Conservation (phyloP, 2,888 invertebrate species). For the Apodemia duryi region DNA sequence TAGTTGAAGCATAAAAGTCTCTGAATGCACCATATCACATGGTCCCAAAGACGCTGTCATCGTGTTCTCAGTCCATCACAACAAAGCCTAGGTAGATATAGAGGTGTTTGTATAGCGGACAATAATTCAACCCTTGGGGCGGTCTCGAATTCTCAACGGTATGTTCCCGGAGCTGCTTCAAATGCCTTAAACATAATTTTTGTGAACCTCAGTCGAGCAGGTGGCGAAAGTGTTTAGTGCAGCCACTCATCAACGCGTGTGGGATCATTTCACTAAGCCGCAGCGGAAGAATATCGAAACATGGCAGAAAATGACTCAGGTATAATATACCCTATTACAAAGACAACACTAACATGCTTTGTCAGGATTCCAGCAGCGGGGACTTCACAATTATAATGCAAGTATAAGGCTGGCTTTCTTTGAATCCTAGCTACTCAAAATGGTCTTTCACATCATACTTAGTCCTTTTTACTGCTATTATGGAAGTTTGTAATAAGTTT, state of each 20-base stretch:
- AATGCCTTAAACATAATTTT: conserved; percentile 62
- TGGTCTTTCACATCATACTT: neutral
- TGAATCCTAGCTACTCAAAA: neutral
- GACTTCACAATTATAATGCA: neutral
- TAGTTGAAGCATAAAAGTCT: conserved; percentile 33
- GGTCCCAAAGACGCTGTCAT: conserved; percentile 16
- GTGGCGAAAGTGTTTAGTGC: conserved; percentile 98
- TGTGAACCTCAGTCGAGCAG: conserved; percentile 93
- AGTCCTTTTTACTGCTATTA: neutral
- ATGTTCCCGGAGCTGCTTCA: conserved; percentile 53
- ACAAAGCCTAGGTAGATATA: conserved; percentile 44
- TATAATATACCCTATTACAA: conserved; percentile 50
- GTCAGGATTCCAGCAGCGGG: conserved; percentile 1
- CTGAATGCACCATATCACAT: conserved; percentile 11
- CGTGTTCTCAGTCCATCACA: conserved; percentile 25
- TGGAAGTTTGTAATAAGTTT: no score
- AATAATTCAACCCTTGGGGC: conserved; percentile 39
- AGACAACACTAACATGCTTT: conserved; percentile 5
- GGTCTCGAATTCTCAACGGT: conserved; percentile 58
- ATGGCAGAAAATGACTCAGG: conserved; percentile 98
- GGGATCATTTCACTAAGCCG: conserved; percentile 99
- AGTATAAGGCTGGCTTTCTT: neutral
- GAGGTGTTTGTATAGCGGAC: conserved; percentile 29
- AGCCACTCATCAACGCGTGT: conserved; percentile 98
- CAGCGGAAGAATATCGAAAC: conserved; percentile 99